Evolutionary conservation across 1,140 invertebrate species (phyloP), one percentile per base, ranked within the genome.

Genomic region (Phenacoccus solenopsis): DNA sequence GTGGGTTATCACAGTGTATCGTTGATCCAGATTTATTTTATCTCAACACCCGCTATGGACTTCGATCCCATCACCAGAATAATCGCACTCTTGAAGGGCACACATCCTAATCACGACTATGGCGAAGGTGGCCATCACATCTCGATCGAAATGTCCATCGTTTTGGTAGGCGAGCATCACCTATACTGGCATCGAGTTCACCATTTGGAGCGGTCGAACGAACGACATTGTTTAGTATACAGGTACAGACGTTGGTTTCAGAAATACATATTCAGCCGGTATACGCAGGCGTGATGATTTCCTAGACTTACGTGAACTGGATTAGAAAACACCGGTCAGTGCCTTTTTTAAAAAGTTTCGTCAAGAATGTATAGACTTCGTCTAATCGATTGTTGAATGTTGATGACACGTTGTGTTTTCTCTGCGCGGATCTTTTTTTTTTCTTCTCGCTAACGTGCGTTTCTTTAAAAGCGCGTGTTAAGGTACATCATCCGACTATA

Each of bases 311-410:
- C 59, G 59, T 64, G 59, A 64, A 64, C 59, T 64, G 59, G 59
- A 64, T 64, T 64, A 64, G 25, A 64, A 64, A 25, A 64, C 59
- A 64, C 59, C 59, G 59, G 59, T 64, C 59, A 64, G 59, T 64
- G 59, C 59, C 59, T 64, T 64, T 64, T 59, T 64, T 64, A 64
- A 64, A 27, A 25, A 25, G 21, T 64, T 64, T 64, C 21, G 21
- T 24, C 3, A 64, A 64, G 59, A 64, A 64, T 64, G 59, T 27
- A 64, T 64, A 27, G 25, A 10, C 25, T 64, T 64, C 22, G 59
- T 64, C 20, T 64, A 64, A 64, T 64, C 59, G 59, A 64, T 64
- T 64, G 59, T 64, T 64, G 59, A 64, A 64, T 64, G 59, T 64
- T 64, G 59, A 64, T 64, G 59, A 64, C 59, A 64, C 59, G 59